Percentiles rank a stretch among this genome's conserved stretches.
Evolutionary conservation across 2,888 invertebrate genomes (phyloP).

Genomic region (Luperina testacea): DNA sequence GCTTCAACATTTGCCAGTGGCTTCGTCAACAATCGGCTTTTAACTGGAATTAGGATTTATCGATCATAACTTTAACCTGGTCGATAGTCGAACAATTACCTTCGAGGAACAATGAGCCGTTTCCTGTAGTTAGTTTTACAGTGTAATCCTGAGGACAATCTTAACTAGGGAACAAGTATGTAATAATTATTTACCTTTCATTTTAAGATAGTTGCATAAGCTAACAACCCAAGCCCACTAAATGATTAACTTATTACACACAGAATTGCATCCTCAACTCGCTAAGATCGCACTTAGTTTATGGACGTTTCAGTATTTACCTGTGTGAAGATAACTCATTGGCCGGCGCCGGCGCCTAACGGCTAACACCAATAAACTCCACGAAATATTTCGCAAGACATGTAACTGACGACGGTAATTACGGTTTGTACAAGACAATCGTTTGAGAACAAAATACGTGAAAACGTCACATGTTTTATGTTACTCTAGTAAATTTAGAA

Average conservation of each 20-base stretch:
- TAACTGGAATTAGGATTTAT: constrained; percentile 19
- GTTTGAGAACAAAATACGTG: constrained; percentile 9
- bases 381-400: constrained; percentile 44
- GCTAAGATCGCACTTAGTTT: not conserved
- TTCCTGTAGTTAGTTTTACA: constrained; percentile 30
- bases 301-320: constrained; percentile 24
- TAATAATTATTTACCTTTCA: constrained; percentile 6
- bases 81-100: constrained; percentile 1
- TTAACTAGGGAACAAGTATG: not conserved
- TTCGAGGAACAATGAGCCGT: constrained; percentile 33
- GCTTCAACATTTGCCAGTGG: not conserved
- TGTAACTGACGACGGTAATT: constrained; percentile 40
- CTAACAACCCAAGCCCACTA: not conserved
- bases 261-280: not conserved
- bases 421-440: constrained; percentile 38
- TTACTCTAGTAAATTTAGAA: constrained; percentile 1
- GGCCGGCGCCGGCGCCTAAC: constrained; percentile 39
- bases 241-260: constrained; percentile 16
- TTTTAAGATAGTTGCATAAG: not conserved
- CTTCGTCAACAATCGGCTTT: not conserved
- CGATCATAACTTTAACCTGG: constrained; percentile 5
- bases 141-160: not conserved
- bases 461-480: constrained; percentile 28
- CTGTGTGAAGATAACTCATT: constrained; percentile 34
- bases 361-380: constrained; percentile 44